A percentile compares a stretch with the other conserved stretches of the same genome.
These are phyloP conservation scores for Charaxes varanes DNA, from an alignment of 1,140 invertebrate genomes.

Conservation along the genomic window DNA sequence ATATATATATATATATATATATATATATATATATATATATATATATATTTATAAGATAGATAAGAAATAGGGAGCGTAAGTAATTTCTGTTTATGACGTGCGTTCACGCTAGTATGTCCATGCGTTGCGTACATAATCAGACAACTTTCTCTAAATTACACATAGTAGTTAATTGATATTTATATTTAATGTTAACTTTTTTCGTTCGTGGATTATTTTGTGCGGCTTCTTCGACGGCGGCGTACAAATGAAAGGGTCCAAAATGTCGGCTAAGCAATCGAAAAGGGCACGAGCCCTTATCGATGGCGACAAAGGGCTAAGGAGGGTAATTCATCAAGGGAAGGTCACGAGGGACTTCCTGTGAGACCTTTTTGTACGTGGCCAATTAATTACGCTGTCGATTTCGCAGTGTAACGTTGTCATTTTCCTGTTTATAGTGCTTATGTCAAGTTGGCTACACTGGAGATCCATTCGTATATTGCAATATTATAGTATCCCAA, in stretches of 20 bases:
- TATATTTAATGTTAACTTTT: too few species aligned
- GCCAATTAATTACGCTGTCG: conserved; percentile 49
- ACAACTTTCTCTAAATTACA: too few species aligned
- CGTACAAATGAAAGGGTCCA: conserved; percentile 43
- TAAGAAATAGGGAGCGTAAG: too few species aligned
- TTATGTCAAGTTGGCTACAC: conserved; percentile 77
- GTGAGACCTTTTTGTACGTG: conserved; percentile 45
- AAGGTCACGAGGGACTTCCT: conserved; percentile 40
- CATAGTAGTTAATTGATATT: too few species aligned
- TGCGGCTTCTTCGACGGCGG: conserved; percentile 47
- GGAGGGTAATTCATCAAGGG: conserved; percentile 50
- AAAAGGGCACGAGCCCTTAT: conserved; percentile 47
- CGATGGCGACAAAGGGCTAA: conserved; percentile 43
- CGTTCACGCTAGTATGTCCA: too few species aligned
- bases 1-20: too few species aligned
- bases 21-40: too few species aligned
- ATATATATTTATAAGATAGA: too few species aligned
- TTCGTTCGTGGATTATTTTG: conserved; percentile 21
- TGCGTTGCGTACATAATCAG: too few species aligned
- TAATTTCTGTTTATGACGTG: too few species aligned
- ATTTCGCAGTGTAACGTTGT: conserved; percentile 26
- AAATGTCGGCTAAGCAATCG: conserved; percentile 64
- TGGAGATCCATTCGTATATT: conserved; percentile 80
- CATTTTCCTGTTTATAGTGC: conserved; percentile 49
- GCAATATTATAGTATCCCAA: conserved; percentile 64